Evolutionary conservation across 2,797 vertebrate genomes (phyloP), one percentile per base, ranked within the genome.

Genomic region (Sebastes hubbsi): DNA sequence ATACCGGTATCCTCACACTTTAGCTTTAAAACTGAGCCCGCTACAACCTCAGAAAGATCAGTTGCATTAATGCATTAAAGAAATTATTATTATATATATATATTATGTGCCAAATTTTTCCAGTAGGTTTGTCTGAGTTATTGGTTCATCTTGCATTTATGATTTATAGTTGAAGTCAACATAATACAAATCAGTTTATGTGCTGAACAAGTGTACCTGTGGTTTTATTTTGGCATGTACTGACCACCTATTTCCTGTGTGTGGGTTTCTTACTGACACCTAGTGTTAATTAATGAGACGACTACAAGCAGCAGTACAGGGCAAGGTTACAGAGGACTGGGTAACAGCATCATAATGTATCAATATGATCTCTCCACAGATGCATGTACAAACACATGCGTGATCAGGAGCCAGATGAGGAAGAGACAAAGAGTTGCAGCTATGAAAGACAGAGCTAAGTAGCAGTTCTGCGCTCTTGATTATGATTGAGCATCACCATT

Each of bases 251-350:
- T 34, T 85, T 88, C 77, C 72, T 80, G 75, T 88, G 72, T 80
- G 52, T 54, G 84, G 74, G 88, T 80, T 89, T 82, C 34, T 91
- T 94, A 94, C 90, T 95, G 95, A 94, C 95, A 93, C 86, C 94
- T 95, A 94, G 94, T 95, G 95, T 94, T 95, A 94, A 94, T 95
- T 87, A 92, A 77, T 58, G 72, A 90, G 83, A 93, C 76, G 16
- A 73, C 72, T 81, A 7, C 49, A 83, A 60, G 32, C 42, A n/a
- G 24, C 20, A 66, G 8, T 1, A 2, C 25, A n/a, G 29, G 67
- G n/a, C 22, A 38, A 63, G 27, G 56, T 60, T 8, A 49, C 27
- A 55, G 4, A 63, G 18, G 32, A 34, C 7, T 24, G 46, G 22
- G 20, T 4, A 2, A 64, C 16, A 70, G 61, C 52, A 29, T 42